phyloP scores from a whole-genome alignment of 1,140 invertebrate species.

The Anastatus disparis region DNA sequence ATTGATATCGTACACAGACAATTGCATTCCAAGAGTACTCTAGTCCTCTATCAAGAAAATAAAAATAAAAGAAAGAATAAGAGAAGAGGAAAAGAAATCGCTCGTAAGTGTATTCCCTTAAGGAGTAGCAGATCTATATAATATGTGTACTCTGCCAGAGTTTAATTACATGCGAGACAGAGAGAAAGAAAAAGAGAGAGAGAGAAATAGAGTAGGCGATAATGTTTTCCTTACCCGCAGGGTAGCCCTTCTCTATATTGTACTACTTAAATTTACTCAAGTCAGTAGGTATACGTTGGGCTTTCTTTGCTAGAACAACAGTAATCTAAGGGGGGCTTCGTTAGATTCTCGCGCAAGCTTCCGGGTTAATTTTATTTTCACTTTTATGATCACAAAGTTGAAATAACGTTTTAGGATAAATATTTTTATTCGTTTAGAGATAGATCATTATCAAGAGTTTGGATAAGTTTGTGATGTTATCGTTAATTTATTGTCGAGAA shows the following conservation, averaged over 20 bases:
- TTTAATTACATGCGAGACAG: conserved; percentile 23
- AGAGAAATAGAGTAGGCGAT: too few relatives aligned
- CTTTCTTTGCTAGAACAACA: too few relatives aligned
- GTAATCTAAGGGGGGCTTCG: too few relatives aligned
- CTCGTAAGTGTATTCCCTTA: not conserved
- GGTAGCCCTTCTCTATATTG: not conserved
- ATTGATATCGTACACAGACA: conserved; percentile 54
- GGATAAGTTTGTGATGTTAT: too few relatives aligned
- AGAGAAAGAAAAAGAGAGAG: too few relatives aligned
- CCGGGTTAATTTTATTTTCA: too few relatives aligned
- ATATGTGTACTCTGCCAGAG: not conserved
- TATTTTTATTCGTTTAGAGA: not conserved
- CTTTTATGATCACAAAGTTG: not conserved
- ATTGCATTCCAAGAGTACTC: conserved; percentile 26
- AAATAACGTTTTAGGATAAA: not conserved
- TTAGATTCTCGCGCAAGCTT: too few relatives aligned
- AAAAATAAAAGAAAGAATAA: conserved; percentile 29
- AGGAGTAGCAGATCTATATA: conserved; percentile 2
- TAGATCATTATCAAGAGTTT: too few relatives aligned
- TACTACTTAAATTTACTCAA: not conserved
- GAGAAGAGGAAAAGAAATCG: not conserved
- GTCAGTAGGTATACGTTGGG: too few relatives aligned
- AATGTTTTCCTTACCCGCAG: conserved; percentile 28
- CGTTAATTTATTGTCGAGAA: too few relatives aligned
- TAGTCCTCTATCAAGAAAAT: not conserved